These are phyloP conservation scores for Salarias fasciatus DNA, from an alignment of 2,797 vertebrate genomes.

Conservation along the genomic window DNA sequence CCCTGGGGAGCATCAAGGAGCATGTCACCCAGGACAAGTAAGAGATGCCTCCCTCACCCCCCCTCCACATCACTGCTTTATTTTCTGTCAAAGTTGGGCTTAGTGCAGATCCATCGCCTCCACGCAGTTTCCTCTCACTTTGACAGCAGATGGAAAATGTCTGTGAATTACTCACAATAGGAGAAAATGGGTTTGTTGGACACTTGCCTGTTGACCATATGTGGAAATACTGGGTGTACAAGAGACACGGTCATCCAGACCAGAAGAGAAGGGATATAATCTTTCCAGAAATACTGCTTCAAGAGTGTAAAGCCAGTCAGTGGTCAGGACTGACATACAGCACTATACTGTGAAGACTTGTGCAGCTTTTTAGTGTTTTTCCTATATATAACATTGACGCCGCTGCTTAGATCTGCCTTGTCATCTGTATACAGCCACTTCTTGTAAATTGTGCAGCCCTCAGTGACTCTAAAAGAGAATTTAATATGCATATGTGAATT, in stretches of 20 bases:
- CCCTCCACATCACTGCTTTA: background rate
- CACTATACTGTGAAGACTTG: too few species aligned
- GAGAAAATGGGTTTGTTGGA: slow-evolving; percentile 16
- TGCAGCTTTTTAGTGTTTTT: too few species aligned
- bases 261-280: background rate
- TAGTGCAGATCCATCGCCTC: too few species aligned
- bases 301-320: too few species aligned
- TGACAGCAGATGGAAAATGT: too few species aligned
- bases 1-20: slow-evolving; percentile 84
- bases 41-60: slow-evolving; percentile 62
- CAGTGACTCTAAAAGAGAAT: slow-evolving; percentile 74
- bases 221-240: slow-evolving; percentile 7
- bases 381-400: too few species aligned
- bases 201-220: slow-evolving; percentile 6
- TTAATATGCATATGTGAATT: slow-evolving; percentile 76
- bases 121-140: too few species aligned
- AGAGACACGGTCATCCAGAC: background rate
- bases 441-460: too few species aligned
- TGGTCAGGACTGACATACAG: too few species aligned
- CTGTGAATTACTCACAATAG: too few species aligned
- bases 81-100: too few species aligned
- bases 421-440: background rate
- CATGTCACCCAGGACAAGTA: slow-evolving; percentile 85
- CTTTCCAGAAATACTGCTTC: too few species aligned
- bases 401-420: background rate